Conservation (phyloP, 2,797 vertebrate genomes). For the Diplodus puntazzo region DNA sequence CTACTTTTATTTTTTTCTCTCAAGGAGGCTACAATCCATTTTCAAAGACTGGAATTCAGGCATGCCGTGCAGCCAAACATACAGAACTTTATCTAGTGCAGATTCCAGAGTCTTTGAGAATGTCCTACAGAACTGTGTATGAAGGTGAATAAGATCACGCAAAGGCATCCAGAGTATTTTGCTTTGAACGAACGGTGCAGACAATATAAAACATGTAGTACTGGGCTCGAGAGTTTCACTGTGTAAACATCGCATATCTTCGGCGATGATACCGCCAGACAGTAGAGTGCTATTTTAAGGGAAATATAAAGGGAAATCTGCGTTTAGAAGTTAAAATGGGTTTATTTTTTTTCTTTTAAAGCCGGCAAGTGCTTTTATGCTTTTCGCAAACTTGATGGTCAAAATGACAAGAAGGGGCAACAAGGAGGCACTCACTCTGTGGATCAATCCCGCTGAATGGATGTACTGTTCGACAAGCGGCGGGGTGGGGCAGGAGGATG, state of each 20-base stretch:
- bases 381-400: constrained; percentile 3
- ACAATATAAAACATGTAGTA: neutral
- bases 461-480: constrained; percentile 89
- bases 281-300: neutral
- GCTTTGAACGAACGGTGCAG: neutral
- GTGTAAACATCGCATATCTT: neutral
- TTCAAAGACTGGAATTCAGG: neutral
- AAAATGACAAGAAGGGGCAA: constrained; percentile 13
- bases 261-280: neutral
- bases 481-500: constrained; percentile 18
- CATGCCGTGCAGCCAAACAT: neutral
- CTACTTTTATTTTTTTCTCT: no score
- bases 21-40: no score
- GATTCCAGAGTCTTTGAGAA: neutral
- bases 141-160: neutral
- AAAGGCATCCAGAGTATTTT: neutral
- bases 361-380: neutral
- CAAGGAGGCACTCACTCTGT: constrained; percentile 90
- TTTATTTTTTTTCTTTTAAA: neutral
- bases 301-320: neutral
- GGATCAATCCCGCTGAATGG: constrained; percentile 98
- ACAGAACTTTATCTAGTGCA: neutral
- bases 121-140: neutral
- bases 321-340: neutral
- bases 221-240: neutral